Evolutionary conservation across 2,797 vertebrate genomes (phyloP), one percentile per base, ranked within the genome.

Genomic region (Sparus aurata): DNA sequence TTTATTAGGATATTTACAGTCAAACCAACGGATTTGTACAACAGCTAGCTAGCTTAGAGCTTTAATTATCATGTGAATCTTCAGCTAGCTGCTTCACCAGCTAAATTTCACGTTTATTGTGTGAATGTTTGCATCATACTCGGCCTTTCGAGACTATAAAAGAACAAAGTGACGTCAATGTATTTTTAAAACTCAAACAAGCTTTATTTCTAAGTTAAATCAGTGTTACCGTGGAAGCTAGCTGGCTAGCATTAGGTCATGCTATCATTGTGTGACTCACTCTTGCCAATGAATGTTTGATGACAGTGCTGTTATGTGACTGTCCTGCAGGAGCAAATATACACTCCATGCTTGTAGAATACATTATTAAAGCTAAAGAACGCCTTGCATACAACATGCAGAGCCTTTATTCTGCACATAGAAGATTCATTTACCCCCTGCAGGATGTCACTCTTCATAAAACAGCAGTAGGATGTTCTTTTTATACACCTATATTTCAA

Each of bases 301-400:
- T 70, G 49, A n/a, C 23, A 64, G 1, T 55, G 49, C 64, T 41
- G 63, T 50, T 18, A 12, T 25, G 23, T 50, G n/a, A 18, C 53
- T 8, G 45, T 18, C n/a, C 30, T 49, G 22, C 8, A 13, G 3
- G 57, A 38, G 38, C 18, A 20, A 41, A 15, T 55, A 63, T 17
- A 25, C n/a, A 18, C 45, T 43, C 1, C 59, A 54, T 49, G 22
- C 59, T 5, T 47, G 6, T 5, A 23, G 34, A 74, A 50, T n/a
- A 65, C 27, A 74, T 55, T n/a, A 65, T 77, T 60, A 12, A 75
- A 75, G 15, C 43, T 20, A 22, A 7, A 16, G 25, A 43, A 54
- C 15, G 0, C 2, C 30, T 20, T 8, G 11, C 8, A 4, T 43
- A n/a, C 5, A 10, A 52, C 16, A 60, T 47, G 22, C 15, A 49